Evolutionary conservation across 2,888 invertebrate genomes (phyloP), one percentile per base, ranked within the genome.

Genomic region (Oscheius sp.): DNA sequence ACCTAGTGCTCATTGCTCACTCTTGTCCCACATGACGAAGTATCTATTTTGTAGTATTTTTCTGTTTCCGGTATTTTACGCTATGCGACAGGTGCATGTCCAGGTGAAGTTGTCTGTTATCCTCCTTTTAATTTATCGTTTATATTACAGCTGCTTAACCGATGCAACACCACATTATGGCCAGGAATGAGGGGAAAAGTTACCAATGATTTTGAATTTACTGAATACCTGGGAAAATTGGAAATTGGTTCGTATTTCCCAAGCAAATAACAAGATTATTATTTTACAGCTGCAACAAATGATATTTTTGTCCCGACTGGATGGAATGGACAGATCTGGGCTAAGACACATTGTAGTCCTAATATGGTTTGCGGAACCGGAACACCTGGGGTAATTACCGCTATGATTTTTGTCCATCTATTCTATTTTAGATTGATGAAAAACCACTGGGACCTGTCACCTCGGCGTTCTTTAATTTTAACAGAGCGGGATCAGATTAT

Each of bases 281-380:
- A 45, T 12, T 23, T 55, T 55, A 12, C 25, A 55, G 55, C 23
- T 23, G 21, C 3, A 6, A 25, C 13, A 25, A 25, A 12, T 25
- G 25, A 55, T 25, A 25, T 55, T 21, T 13, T 6, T 23, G 25
- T 55, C 25, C 55, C 55, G 12, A 21, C 21, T 13, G 55, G 25
- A 23, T 55, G 55, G 55, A 16, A 55, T 21, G 55, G 55, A 2
- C 21, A 55, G 23, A 55, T 55, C 21, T 55, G 55, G 55, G 55
- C 55, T 6, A 21, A 21, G 23, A 55, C 55, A 23, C 23, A 21
- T 25, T 55, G 55, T 13, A 13, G 25, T 23, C 13, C 12, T 13
- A 55, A 55, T 21, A 55, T 55, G 55, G 21, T 21, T 13, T 55
- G 55, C 25, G 55, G 55, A 3, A 55, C 55, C 2, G 55, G 55